Percentiles rank a stretch among this genome's conserved stretches.
Conservation (phyloP, 2,113 vertebrate species). For the Lepus europaeus region DNA sequence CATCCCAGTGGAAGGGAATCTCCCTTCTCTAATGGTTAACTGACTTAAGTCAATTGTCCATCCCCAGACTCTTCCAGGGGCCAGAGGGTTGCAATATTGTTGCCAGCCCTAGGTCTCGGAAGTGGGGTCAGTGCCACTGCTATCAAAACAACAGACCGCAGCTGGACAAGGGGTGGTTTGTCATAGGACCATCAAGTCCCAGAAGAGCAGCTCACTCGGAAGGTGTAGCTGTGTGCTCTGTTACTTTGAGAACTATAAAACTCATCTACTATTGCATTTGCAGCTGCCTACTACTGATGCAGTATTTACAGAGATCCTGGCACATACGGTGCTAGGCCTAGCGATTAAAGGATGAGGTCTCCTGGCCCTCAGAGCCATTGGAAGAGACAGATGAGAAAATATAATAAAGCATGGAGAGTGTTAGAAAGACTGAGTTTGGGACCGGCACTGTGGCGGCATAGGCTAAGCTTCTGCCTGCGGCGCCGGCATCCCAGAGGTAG, state of each 20-base stretch:
- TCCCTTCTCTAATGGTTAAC: not conserved
- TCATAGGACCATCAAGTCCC: not conserved
- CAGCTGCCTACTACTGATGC: accelerated
- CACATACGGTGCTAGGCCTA: not conserved
- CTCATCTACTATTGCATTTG: accelerated
- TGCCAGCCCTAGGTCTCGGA: not conserved
- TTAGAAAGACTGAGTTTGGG: too few relatives aligned
- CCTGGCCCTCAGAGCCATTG: not conserved
- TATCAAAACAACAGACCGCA: not conserved
- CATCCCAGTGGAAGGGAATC: not conserved
- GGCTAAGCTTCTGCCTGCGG: too few relatives aligned
- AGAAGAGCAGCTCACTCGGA: not conserved
- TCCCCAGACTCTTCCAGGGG: not conserved
- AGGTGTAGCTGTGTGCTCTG: too few relatives aligned
- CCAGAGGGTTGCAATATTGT: not conserved
- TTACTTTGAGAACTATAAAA: not conserved
- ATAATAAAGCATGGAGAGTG: too few relatives aligned
- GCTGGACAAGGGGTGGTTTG: not conserved
- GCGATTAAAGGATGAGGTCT: not conserved
- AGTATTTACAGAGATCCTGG: not conserved
- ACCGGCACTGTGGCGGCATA: too few relatives aligned
- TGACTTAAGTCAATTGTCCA: not conserved
- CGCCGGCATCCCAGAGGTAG: too few relatives aligned
- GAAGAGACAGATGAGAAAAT: not conserved
- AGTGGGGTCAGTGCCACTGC: too few relatives aligned